Percentiles rank a stretch among this genome's conserved stretches.
Conservation (phyloP, 2,113 vertebrate genomes). For the Ophiodon elongatus region DNA sequence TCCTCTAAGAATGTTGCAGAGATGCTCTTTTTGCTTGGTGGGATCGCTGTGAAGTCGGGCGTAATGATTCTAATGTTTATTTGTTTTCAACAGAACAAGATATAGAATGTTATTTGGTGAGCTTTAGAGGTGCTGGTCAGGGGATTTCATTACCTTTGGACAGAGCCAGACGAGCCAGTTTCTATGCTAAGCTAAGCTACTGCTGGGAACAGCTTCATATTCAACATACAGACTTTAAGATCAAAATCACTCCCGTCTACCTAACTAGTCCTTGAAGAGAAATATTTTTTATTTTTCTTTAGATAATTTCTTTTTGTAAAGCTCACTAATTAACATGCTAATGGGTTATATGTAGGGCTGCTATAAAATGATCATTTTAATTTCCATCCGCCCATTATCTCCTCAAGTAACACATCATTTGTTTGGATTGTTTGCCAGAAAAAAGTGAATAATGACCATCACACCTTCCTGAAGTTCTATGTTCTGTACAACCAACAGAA, state of each 20-base stretch:
- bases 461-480: background rate
- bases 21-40: constrained; percentile 64
- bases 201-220: background rate
- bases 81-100: background rate
- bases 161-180: too few species aligned
- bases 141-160: background rate
- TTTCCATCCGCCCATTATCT: background rate
- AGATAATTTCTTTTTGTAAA: background rate
- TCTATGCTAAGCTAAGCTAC: background rate
- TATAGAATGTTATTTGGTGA: background rate
- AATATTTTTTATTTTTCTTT: background rate
- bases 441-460: background rate
- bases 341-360: background rate
- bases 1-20: constrained; percentile 3
- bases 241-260: background rate
- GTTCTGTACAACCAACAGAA: background rate
- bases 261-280: background rate
- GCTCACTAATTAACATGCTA: background rate
- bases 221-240: background rate
- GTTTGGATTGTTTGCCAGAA: background rate
- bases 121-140: background rate
- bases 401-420: background rate
- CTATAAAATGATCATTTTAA: background rate
- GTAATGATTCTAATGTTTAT: background rate
- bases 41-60: constrained; percentile 1